Conservation (phyloP, 1,140 invertebrate species). For the Metopolophium dirhodum region DNA sequence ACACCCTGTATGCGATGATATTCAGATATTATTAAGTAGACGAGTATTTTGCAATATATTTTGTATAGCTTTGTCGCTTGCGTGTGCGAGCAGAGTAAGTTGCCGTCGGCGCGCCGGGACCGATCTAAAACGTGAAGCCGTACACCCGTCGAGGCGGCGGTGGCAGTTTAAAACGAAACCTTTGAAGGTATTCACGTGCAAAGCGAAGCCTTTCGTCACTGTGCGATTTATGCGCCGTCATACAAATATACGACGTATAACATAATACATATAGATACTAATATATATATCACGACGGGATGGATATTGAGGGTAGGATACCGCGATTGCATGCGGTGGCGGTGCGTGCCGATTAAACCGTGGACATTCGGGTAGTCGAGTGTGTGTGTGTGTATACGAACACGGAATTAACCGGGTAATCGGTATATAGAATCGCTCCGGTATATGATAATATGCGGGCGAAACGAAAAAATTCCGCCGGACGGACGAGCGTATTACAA, state of each 20-base stretch:
- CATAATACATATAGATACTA: neutral
- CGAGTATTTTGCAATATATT: neutral
- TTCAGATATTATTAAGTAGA: neutral
- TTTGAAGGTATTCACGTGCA: conserved; percentile 11
- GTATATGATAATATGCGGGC: neutral
- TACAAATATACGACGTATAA: too few relatives aligned
- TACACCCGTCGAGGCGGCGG: neutral
- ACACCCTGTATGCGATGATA: neutral
- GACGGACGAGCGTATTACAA: neutral
- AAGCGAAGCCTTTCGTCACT: conserved; percentile 46
- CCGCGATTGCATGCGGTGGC: neutral
- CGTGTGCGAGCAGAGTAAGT: too few relatives aligned
- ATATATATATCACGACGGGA: neutral
- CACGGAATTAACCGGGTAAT: neutral
- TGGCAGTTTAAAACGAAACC: conserved; percentile 43
- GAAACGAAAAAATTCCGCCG: neutral
- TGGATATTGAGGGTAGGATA: neutral
- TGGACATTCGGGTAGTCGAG: neutral
- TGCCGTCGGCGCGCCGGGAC: neutral
- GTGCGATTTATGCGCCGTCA: neutral
- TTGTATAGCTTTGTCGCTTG: neutral
- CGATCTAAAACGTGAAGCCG: conserved; percentile 35
- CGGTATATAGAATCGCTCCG: neutral
- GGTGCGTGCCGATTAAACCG: conserved; percentile 23
- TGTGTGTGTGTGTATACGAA: neutral